Base-by-base conservation (phyloP, 2,888 invertebrate species). In the Cancer borealis region DNA sequence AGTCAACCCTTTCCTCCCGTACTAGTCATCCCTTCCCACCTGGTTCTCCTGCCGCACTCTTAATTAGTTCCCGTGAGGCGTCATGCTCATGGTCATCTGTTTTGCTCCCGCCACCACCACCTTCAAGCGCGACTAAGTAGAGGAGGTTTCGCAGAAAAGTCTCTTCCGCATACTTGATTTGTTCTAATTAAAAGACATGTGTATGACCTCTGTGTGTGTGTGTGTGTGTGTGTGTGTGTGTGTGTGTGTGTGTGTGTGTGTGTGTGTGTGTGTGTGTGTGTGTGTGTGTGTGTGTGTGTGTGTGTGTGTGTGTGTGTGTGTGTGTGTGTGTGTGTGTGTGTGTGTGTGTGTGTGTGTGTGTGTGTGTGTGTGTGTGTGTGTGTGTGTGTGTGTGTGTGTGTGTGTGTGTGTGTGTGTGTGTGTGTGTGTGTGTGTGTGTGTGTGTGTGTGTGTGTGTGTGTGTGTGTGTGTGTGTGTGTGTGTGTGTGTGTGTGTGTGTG, bases 181-280 rank as follows among this genome's bases (percentile, higher is more conserved):
- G n/a, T 45, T 39, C 30, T 45, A 91, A 26, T 49, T n/a, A 89
- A 21, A 39, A 54, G 3, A 30, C 90, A 49, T n/a, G 54, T 17
- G 26, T 3, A 49, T 30, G 60, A 26, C 45, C 26, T 89, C 2
- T 47, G 49, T 49, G 47, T 47, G 45, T 88, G 88, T 88, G 88
- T 88, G 46, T 88, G 47, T 88, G 47, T 88, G 47, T 88, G 88
- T 88, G 88, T 88, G 47, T 88, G 88, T 88, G 88, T 88, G 88
- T 47, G 89, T 88, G 47, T 88, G 47, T 88, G 45, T 88, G 47
- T 88, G 88, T 47, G 47, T 88, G 88, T 88, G 47, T 88, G 88
- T 88, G 88, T 47, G 89, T 87, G 45, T 88, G 88, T 46, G 88
- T 46, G 88, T 46, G 46, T 17, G 46, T 46, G 6, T 39, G 88